Evolutionary conservation across 1,140 invertebrate species (phyloP).

Genomic region (Odontomachus brunneus): DNA sequence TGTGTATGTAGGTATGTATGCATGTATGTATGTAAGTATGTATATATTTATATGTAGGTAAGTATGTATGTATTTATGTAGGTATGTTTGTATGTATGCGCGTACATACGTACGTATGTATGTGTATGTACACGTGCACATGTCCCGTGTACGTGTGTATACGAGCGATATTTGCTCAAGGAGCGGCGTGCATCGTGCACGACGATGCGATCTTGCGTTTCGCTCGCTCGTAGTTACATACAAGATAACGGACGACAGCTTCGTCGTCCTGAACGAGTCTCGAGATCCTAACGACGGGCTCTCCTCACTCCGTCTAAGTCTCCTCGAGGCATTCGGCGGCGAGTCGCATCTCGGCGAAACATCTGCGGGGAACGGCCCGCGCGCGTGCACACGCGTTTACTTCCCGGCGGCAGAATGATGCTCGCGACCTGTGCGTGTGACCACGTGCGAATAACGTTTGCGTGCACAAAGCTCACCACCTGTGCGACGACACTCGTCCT

Average conservation of each 20-base stretch:
- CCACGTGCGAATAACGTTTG: not conserved
- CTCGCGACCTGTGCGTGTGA: not conserved
- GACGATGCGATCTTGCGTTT: constrained; percentile 35
- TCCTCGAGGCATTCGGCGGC: constrained; percentile 13
- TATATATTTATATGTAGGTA: not conserved
- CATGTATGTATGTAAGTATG: not conserved
- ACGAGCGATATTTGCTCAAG: constrained; percentile 28
- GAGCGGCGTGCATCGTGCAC: not conserved
- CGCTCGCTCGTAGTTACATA: not conserved
- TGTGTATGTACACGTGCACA: not conserved
- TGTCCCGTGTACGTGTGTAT: not conserved
- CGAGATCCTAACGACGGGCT: not conserved
- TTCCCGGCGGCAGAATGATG: not conserved
- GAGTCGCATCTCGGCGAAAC: constrained; percentile 21
- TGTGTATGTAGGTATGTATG: not conserved
- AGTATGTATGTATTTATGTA: not conserved
- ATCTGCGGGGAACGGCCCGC: not conserved
- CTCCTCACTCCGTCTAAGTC: not conserved
- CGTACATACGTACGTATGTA: not conserved
- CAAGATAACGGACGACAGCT: constrained; percentile 20
- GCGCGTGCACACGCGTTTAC: not conserved
- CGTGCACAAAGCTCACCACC: too few relatives aligned
- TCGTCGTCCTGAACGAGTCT: constrained; percentile 9
- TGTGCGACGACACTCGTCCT: too few relatives aligned
- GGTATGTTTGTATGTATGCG: not conserved